phyloP scores from a whole-genome alignment of 2,888 invertebrate genomes.

The Cosmia pyralina region DNA sequence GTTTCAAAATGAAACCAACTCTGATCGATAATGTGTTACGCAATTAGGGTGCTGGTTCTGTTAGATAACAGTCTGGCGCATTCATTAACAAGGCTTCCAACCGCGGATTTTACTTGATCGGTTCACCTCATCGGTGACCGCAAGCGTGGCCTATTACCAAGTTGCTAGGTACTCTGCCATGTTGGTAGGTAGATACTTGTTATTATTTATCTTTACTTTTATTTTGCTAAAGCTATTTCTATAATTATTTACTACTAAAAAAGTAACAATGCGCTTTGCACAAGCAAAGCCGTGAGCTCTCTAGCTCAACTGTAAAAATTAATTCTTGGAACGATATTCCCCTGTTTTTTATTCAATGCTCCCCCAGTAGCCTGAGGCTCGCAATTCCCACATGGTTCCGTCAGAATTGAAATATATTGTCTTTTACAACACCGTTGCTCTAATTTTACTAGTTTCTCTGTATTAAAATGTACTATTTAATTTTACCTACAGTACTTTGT shows the following conservation, averaged over 20 bases:
- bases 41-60: too few relatives aligned
- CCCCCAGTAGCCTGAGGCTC: conserved; percentile 43
- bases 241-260: background rate
- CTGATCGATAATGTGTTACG: too few relatives aligned
- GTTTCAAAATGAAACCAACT: too few relatives aligned
- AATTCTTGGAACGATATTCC: conserved; percentile 27
- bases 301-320: conserved; percentile 27
- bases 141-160: too few relatives aligned
- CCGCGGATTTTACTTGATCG: too few relatives aligned
- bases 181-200: too few relatives aligned
- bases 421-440: conserved; percentile 44
- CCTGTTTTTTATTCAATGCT: conserved; percentile 52
- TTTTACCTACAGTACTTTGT: conserved; percentile 17
- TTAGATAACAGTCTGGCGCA: too few relatives aligned
- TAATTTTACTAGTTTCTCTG: conserved; percentile 28
- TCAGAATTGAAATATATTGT: conserved; percentile 59
- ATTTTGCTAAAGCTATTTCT: background rate
- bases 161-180: too few relatives aligned
- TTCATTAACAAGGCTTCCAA: too few relatives aligned
- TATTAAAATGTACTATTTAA: conserved; percentile 26
- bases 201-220: background rate
- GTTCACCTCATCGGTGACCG: too few relatives aligned
- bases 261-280: conserved; percentile 10
- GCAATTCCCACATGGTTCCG: conserved; percentile 45
- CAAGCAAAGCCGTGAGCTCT: background rate